Conservation (phyloP, 2,888 invertebrate genomes). For the Dryocosmus kuriphilus region DNA sequence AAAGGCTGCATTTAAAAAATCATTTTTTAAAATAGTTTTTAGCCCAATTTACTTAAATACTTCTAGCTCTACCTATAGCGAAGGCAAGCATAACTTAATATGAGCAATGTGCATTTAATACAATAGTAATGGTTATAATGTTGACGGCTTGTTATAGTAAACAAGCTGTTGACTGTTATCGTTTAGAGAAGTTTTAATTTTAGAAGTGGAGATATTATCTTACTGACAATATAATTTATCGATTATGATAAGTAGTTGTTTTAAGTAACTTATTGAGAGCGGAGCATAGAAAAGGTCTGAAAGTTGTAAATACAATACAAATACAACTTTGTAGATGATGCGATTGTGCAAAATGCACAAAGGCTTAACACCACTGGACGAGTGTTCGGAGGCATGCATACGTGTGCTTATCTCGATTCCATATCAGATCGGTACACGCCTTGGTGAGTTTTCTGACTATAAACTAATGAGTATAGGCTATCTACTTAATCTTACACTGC, state of each 20-base stretch:
- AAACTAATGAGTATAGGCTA: conserved; percentile 32
- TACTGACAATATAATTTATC: conserved; percentile 32
- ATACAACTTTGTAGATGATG: conserved; percentile 37
- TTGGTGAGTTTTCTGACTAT: conserved; percentile 26
- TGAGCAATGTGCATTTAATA: background rate
- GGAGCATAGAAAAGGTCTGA: conserved; percentile 24
- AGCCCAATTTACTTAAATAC: background rate
- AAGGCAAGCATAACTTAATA: background rate
- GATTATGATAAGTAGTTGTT: conserved; percentile 25
- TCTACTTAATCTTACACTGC: conserved; percentile 31
- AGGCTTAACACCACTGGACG: conserved; percentile 35
- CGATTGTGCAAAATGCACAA: conserved; percentile 39
- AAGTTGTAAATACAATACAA: conserved; percentile 23
- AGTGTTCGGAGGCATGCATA: conserved; percentile 32
- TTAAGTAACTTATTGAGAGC: conserved; percentile 24
- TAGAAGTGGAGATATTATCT: conserved; percentile 23
- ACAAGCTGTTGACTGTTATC: conserved; percentile 16
- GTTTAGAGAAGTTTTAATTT: conserved; percentile 17
- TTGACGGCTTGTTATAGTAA: conserved; percentile 3
- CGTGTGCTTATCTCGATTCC: conserved; percentile 29
- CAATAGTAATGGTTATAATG: background rate
- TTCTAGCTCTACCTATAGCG: background rate
- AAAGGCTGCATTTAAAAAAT: too few species aligned
- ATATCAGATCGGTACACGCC: conserved; percentile 35
- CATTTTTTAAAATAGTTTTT: too few species aligned